Conservation (phyloP, 1,140 invertebrate species). For the Ctenoplectra terminalis region DNA sequence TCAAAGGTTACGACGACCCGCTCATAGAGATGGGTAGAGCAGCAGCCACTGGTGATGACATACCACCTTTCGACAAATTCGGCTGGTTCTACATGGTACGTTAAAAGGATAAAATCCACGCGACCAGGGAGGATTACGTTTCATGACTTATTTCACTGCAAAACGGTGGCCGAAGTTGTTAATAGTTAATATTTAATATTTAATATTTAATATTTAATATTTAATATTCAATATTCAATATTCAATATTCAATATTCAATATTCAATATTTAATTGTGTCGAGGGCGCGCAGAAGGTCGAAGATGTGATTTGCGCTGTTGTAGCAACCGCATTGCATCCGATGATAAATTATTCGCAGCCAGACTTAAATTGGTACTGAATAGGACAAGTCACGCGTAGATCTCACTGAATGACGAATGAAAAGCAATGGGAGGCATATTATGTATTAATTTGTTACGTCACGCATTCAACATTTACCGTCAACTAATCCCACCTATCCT, state of each 20-base stretch:
- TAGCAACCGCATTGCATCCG: conserved; percentile 45
- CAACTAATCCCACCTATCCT: background rate
- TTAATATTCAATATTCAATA: no score
- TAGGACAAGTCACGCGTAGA: conserved; percentile 72
- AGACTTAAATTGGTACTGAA: conserved; percentile 76
- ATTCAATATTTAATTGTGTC: conserved; percentile 46
- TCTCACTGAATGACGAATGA: conserved; percentile 74
- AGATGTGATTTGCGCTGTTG: conserved; percentile 41
- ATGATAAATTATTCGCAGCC: conserved; percentile 56
- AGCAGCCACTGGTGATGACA: conserved; percentile 81
- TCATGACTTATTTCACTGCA: background rate
- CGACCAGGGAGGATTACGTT: background rate
- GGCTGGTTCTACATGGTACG: conserved; percentile 92
- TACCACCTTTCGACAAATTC: conserved; percentile 88
- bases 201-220: no score
- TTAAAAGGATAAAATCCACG: background rate
- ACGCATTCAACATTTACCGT: conserved; percentile 43
- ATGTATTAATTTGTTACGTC: conserved; percentile 72
- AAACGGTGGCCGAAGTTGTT: conserved; percentile 26
- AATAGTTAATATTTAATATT: no score
- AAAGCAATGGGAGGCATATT: conserved; percentile 75
- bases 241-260: background rate
- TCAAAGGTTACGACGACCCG: conserved; percentile 89
- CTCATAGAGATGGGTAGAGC: conserved; percentile 86
- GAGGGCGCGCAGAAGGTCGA: conserved; percentile 37